Evolutionary conservation across 2,888 invertebrate genomes (phyloP).

Genomic region (Galeruca laticollis): DNA sequence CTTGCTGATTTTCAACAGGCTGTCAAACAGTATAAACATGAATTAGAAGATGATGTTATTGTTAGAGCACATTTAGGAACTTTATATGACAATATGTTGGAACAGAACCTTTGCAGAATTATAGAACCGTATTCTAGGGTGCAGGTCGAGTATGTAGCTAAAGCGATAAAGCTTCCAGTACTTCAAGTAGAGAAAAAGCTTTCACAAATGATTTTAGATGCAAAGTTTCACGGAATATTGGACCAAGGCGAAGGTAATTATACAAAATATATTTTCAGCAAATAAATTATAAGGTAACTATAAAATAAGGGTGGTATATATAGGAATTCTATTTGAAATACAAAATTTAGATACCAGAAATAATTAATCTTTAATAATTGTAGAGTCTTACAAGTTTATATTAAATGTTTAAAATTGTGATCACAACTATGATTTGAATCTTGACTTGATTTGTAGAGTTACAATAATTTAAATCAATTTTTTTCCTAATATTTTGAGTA

Average conservation of each 20-base stretch:
- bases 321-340: background rate
- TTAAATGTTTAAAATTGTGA: no score
- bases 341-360: no score
- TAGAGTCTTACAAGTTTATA: no score
- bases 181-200: constrained; percentile 97
- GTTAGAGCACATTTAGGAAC: constrained; percentile 97
- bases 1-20: constrained; percentile 96
- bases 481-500: no score
- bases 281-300: background rate
- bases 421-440: no score
- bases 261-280: background rate
- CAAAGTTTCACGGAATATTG: constrained; percentile 95
- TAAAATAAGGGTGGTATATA: no score
- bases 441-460: no score
- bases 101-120: constrained; percentile 98
- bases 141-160: constrained; percentile 92
- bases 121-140: constrained; percentile 99
- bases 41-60: constrained; percentile 95
- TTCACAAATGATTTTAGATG: constrained; percentile 99
- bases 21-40: constrained; percentile 85
- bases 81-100: constrained; percentile 97
- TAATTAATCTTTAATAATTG: no score
- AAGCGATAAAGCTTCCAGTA: constrained; percentile 90
- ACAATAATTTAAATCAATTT: no score
- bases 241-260: constrained; percentile 91